Conservation (phyloP, 2,113 vertebrate species). For the Callipepla californica region DNA sequence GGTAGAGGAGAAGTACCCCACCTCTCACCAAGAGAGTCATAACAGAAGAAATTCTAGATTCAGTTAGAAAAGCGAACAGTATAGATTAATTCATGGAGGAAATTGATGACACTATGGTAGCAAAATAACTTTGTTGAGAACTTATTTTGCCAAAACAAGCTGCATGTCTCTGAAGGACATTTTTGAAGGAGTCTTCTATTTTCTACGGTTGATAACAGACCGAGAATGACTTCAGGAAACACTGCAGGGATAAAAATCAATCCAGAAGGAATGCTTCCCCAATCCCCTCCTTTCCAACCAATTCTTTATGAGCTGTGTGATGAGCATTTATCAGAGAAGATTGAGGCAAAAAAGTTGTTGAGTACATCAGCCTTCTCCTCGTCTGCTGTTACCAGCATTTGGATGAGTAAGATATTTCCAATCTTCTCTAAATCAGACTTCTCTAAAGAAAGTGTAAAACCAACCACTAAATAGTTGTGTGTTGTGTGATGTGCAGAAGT, state of each 20-base stretch:
- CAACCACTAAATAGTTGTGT: background rate
- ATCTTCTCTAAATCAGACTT: background rate
- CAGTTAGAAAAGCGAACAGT: background rate
- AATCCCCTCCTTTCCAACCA: too few relatives aligned
- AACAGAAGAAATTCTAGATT: background rate
- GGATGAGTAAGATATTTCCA: background rate
- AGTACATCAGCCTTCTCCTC: too few relatives aligned
- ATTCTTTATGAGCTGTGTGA: too few relatives aligned
- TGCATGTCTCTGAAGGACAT: background rate
- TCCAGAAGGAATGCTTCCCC: background rate
- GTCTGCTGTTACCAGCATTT: background rate
- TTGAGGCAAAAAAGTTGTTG: too few relatives aligned
- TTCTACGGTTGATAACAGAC: background rate
- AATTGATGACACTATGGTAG: background rate
- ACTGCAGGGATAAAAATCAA: background rate
- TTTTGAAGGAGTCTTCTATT: background rate
- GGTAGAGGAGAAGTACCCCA: background rate
- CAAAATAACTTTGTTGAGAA: background rate
- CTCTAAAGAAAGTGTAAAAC: background rate
- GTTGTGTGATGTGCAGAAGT: background rate
- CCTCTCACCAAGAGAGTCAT: background rate
- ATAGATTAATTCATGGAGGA: background rate
- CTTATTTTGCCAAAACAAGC: background rate
- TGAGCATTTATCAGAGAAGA: too few relatives aligned
- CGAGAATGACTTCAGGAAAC: background rate